These are phyloP conservation scores for Cantharis rustica DNA, from an alignment of 2,888 invertebrate species.

Conservation along the genomic window DNA sequence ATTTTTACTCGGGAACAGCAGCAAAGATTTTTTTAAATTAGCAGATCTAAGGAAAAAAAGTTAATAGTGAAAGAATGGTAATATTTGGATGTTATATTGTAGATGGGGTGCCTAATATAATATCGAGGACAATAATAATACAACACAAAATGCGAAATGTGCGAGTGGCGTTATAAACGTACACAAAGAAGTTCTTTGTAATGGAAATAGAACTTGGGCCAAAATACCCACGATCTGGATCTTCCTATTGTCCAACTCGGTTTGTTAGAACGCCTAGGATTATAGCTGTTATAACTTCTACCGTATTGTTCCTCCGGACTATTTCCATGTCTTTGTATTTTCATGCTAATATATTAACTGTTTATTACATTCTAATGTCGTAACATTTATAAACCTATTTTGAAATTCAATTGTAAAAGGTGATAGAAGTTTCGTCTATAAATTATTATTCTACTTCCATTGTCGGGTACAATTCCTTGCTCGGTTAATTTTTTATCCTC, in stretches of 20 bases:
- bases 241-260: constrained; percentile 40
- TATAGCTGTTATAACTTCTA: constrained; percentile 40
- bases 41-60: not conserved
- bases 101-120: constrained; percentile 11
- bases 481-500: not conserved
- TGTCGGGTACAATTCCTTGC: not conserved
- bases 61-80: not conserved
- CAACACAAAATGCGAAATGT: constrained; percentile 43
- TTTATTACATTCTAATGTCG: constrained; percentile 20
- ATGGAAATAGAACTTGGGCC: constrained; percentile 37
- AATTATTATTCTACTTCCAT: not conserved
- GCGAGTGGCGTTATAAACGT: constrained; percentile 35
- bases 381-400: constrained; percentile 6
- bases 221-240: constrained; percentile 35
- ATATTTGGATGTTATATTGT: not conserved
- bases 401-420: not conserved
- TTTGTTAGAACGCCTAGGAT: constrained; percentile 38
- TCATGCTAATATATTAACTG: constrained; percentile 37
- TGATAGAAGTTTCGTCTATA: not conserved
- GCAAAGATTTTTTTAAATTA: not conserved
- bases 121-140: constrained; percentile 35
- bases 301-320: constrained; percentile 36
- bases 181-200: constrained; percentile 38
- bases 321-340: constrained; percentile 37
- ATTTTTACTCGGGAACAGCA: not conserved